Base-by-base conservation (phyloP, 1,140 invertebrate species). In the Calliphora vicina region DNA sequence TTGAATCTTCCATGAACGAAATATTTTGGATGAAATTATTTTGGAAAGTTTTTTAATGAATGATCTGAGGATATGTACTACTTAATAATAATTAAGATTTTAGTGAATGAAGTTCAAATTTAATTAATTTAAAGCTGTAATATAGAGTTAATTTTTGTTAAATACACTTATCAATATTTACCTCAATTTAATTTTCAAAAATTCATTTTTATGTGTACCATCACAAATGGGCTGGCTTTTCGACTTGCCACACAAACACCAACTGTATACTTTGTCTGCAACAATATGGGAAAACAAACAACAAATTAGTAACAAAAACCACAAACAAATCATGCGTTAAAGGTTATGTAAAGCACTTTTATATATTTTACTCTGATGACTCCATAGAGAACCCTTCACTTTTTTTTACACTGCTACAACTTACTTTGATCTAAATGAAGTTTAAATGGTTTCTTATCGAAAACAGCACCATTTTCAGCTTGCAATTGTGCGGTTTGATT, bases 151-250 rank as follows among this genome's bases (percentile, higher is more conserved):
- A n/a, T n/a, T n/a, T n/a, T n/a, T n/a, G n/a, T n/a, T n/a, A n/a
- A n/a, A n/a, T n/a, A n/a, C n/a, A n/a, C n/a, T n/a, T n/a, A n/a
- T n/a, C n/a, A n/a, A 43, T 45, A 25, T 85, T 87, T 86, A 93
- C 94, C 92, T 93, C 29, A 92, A 90, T 88, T 93, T 93, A 50
- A 95, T 93, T 91, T 95, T 95, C 0, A 97, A 90, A 86, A 93
- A 94, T 43, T 93, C 90, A 89, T 94, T 94, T 87, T 93, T 97
- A 90, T 99, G 98, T 10, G 95, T 96, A 5, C 95, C 95, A 92
- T 99, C 98, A 91, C 98, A 99, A n/a, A 99, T 92, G 0, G 98
- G 98, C 92, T 99, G 97, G 81, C 91, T 94, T 86, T 97, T 95
- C 86, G 97, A 99, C 81, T 94, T 93, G 4, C 99, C 98, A 92